Evolutionary conservation across 2,797 vertebrate genomes (phyloP).

Genomic region (Pelobates cultripes): DNA sequence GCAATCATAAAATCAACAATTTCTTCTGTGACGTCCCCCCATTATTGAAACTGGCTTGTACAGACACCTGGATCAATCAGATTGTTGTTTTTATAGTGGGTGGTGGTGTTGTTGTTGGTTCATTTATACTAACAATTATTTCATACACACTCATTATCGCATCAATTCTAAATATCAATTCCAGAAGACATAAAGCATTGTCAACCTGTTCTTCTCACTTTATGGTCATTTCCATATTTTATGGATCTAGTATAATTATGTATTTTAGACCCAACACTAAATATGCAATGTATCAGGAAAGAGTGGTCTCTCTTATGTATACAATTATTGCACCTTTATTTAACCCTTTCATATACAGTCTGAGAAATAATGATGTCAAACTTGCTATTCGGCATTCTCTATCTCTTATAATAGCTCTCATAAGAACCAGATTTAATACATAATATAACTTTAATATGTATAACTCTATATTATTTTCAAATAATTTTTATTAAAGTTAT

Average conservation of each 20-base stretch:
- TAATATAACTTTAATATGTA: too few species aligned
- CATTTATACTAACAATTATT: constrained; percentile 17
- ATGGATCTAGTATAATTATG: too few species aligned
- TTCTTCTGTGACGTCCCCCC: constrained; percentile 46
- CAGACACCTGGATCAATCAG: constrained; percentile 34
- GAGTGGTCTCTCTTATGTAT: background rate
- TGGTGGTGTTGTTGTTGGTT: constrained; percentile 31
- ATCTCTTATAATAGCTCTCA: too few species aligned
- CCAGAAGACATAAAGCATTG: constrained; percentile 19
- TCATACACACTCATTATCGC: constrained; percentile 24
- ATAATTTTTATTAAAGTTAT: too few species aligned
- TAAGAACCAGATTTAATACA: too few species aligned
- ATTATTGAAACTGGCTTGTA: constrained; percentile 20
- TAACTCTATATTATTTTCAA: too few species aligned
- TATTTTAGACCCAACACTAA: background rate
- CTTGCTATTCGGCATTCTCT: too few species aligned
- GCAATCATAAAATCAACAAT: constrained; percentile 25
- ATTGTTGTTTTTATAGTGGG: constrained; percentile 24
- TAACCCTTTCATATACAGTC: too few species aligned
- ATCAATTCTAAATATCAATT: constrained; percentile 31
- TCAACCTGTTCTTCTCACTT: constrained; percentile 43
- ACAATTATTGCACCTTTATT: too few species aligned
- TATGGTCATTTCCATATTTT: background rate
- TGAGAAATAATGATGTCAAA: too few species aligned
- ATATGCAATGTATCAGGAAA: constrained; percentile 33